phyloP scores from a whole-genome alignment of 2,888 invertebrate genomes.

The Spilarctia lutea region DNA sequence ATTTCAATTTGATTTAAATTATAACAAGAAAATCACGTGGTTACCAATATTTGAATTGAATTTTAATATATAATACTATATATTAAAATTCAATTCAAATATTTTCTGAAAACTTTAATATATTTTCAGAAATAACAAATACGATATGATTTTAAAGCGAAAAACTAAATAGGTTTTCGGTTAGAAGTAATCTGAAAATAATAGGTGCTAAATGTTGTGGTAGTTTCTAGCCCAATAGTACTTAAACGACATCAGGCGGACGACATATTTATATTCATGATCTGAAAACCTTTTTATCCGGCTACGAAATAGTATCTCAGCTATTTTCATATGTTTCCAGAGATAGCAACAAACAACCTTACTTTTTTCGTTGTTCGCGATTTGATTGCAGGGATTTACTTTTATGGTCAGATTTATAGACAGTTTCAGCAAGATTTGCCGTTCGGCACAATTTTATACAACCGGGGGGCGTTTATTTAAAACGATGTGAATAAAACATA shows the following conservation, averaged over 20 bases:
- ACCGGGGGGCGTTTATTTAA: conserved; percentile 63
- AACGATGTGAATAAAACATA: conserved; percentile 61
- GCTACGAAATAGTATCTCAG: conserved; percentile 74
- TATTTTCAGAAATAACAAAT: conserved; percentile 27
- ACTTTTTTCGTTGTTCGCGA: conserved; percentile 81
- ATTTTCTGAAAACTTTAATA: not conserved
- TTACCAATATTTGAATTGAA: conserved; percentile 33
- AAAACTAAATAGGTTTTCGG: conserved; percentile 32
- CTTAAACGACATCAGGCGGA: conserved; percentile 66
- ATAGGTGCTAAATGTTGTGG: conserved; percentile 40
- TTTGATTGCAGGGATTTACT: conserved; percentile 85
- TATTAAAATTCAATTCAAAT: not conserved
- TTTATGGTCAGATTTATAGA: conserved; percentile 85
- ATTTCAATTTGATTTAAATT: conserved; percentile 41
- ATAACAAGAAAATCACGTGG: conserved; percentile 18
- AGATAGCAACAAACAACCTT: conserved; percentile 82
- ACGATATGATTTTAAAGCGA: conserved; percentile 33
- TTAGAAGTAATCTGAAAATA: conserved; percentile 31
- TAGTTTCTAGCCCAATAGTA: conserved; percentile 56
- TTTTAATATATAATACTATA: too few relatives aligned
- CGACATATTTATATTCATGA: conserved; percentile 80
- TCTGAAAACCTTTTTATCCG: conserved; percentile 75
- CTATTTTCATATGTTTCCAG: conserved; percentile 75
- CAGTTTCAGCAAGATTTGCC: conserved; percentile 76
- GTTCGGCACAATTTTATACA: conserved; percentile 68